Base-by-base conservation (phyloP, 1,140 invertebrate species). In the Myzus persicae region DNA sequence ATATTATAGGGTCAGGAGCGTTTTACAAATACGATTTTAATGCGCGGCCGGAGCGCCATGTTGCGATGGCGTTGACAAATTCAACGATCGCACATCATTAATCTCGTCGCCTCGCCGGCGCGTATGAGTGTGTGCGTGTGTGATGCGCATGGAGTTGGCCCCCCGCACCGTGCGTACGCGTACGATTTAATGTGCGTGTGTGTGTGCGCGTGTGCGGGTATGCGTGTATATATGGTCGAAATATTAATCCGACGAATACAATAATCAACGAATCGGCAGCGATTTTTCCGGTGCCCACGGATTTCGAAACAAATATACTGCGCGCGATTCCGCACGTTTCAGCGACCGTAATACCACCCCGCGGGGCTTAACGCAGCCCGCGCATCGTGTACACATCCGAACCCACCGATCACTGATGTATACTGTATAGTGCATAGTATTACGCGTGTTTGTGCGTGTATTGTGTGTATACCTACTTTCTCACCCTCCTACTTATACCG, bases 1-100 rank as follows among this genome's bases (percentile, higher is more conserved):
- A 6, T 9, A 22, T 67, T 67, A 6, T 40, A 24, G 38, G 38
- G 8, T 24, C 8, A 82, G 40, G 40, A 14, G 84, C 84, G 40
- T 85, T 85, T 44, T 44, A 90, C 90, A 91, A 91, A 91, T 91
- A 91, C 59, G 90, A 44, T 46, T 81, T 91, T 91, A 91, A 91
- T 91, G 90, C 67, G 40, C 90, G 90, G 90, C 59, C 40, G 18
- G 31, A 44, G 67, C 90, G 22, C 59, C 90, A 91, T 91, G 90
- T 91, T 91, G 90, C 67, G 59, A 76, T 91, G 90, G 90, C 90
- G 59, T 91, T 91, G 90, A 91, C 90, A 91, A 91, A 91, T 91
- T 81, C 90, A 91, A 91, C 90, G 90, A 81, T 67, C 59, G 90
- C 90, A 81, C 90, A 81, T 91, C 90, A 91, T 91, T 91, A 91